Percentiles rank a stretch among this genome's conserved stretches.
phyloP scores from a whole-genome alignment of 2,797 vertebrate species.

The Tauraco hartlaubi region DNA sequence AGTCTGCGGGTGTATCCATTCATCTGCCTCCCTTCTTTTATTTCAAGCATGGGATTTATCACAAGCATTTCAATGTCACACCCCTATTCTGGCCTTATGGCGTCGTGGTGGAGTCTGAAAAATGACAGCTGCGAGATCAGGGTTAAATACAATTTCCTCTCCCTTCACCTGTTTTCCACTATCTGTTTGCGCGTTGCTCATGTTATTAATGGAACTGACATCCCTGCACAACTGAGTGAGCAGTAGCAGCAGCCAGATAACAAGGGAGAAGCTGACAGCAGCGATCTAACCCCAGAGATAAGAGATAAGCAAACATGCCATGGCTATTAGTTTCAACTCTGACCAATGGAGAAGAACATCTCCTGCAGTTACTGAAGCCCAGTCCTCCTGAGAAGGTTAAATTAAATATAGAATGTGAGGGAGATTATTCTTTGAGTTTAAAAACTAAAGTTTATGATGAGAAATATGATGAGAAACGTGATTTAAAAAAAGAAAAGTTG shows the following conservation, averaged over 20 bases:
- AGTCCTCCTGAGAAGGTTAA: conserved; percentile 1
- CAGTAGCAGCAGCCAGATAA: conserved; percentile 78
- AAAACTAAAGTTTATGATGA: conserved; percentile 5
- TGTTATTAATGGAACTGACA: conserved; percentile 85
- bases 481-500: neutral
- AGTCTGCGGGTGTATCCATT: neutral
- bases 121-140: conserved; percentile 74
- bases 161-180: conserved; percentile 74
- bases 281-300: conserved; percentile 70
- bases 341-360: conserved; percentile 44
- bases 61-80: conserved; percentile 51
- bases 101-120: conserved; percentile 22
- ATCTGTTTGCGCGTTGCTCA: conserved; percentile 63
- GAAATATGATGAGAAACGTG: neutral
- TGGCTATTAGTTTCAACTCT: conserved; percentile 73
- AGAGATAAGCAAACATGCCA: conserved; percentile 68
- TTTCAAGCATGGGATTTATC: conserved; percentile 54
- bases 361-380: neutral
- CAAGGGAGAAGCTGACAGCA: conserved; percentile 78
- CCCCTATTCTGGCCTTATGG: conserved; percentile 35
- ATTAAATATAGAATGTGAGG: conserved; percentile 1
- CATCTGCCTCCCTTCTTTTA: conserved; percentile 10
- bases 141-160: conserved; percentile 81
- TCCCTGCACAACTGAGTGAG: conserved; percentile 78
- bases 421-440: neutral